These are phyloP conservation scores for Balaenoptera acutorostrata DNA, from an alignment of 2,113 vertebrate genomes.

Conservation along the genomic window DNA sequence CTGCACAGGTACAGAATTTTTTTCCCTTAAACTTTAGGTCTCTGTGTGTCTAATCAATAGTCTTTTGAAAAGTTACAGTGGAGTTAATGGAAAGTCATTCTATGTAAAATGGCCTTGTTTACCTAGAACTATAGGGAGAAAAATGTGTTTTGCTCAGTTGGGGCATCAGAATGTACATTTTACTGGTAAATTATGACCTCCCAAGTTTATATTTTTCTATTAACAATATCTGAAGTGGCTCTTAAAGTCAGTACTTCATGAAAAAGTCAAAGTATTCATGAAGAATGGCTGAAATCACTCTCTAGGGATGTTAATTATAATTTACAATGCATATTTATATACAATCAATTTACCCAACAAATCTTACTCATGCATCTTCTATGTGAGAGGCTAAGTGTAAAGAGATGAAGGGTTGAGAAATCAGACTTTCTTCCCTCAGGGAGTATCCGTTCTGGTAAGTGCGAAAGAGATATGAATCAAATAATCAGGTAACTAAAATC, in stretches of 20 bases:
- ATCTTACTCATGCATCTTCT: background rate
- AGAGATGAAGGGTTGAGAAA: background rate
- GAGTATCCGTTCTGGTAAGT: background rate
- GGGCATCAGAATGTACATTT: background rate
- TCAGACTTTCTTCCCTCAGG: background rate
- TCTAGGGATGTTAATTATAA: background rate
- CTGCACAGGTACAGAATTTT: background rate
- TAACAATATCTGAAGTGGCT: background rate
- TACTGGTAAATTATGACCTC: background rate
- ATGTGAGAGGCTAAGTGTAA: background rate
- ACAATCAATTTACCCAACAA: background rate
- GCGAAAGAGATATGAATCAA: background rate
- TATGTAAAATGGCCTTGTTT: background rate
- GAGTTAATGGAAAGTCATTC: background rate
- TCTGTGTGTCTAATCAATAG: background rate
- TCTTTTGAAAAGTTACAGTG: background rate
- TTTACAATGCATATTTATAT: background rate
- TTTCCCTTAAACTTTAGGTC: background rate
- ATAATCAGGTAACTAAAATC: background rate
- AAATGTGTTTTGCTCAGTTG: background rate
- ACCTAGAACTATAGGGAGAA: background rate
- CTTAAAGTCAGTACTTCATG: background rate
- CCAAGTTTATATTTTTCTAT: background rate
- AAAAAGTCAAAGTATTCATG: background rate
- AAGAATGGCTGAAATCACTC: background rate